Evolutionary conservation across 1,140 invertebrate genomes (phyloP).

Genomic region (Aplysia californica): DNA sequence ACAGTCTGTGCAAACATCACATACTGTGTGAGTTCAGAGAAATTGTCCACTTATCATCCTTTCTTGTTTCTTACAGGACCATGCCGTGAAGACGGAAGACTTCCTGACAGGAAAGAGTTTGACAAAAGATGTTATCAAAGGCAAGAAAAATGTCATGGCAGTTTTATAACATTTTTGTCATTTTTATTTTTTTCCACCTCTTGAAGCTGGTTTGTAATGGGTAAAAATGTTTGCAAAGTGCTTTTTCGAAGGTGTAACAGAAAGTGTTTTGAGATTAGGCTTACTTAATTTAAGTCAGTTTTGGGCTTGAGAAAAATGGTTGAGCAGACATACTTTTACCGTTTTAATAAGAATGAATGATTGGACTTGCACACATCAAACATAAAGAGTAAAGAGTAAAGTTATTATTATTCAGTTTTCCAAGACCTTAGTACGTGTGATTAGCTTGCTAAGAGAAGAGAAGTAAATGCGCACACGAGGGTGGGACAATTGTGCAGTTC

Average conservation of each 20-base stretch:
- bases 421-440: too few species aligned
- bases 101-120: conserved; percentile 72
- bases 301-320: background rate
- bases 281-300: conserved; percentile 18
- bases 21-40: background rate
- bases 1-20: background rate
- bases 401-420: too few species aligned
- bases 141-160: background rate
- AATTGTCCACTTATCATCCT: background rate
- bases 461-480: too few species aligned
- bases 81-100: conserved; percentile 77
- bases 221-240: background rate
- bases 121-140: background rate
- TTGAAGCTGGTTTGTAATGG: background rate
- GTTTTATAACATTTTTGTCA: background rate
- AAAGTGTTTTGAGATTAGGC: conserved; percentile 22
- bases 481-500: too few species aligned
- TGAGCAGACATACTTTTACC: too few species aligned
- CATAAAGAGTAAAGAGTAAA: too few species aligned
- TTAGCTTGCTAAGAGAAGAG: too few species aligned
- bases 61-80: conserved; percentile 65
- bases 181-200: too few species aligned
- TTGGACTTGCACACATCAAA: too few species aligned
- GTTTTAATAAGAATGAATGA: too few species aligned
- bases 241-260: background rate